Conservation (phyloP, 2,797 vertebrate species). For the Bucorvus abyssinicus region DNA sequence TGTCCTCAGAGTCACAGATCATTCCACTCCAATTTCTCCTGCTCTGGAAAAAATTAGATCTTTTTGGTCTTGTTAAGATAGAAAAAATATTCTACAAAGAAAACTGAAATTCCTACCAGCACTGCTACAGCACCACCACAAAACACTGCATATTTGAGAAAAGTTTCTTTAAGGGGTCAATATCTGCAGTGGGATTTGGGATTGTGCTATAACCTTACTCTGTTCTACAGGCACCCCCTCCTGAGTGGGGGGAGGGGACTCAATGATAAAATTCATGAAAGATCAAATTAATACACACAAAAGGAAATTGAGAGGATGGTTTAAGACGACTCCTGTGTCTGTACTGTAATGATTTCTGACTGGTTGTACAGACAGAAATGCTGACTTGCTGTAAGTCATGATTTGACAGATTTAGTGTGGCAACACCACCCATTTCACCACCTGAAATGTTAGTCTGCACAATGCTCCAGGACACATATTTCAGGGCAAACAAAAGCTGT, state of each 20-base stretch:
- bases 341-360: too few species aligned
- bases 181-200: neutral
- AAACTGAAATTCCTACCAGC: neutral
- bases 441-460: conserved; percentile 19
- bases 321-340: neutral
- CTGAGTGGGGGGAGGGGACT: neutral
- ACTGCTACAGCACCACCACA: neutral
- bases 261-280: neutral
- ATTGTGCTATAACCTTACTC: neutral
- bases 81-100: neutral
- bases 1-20: neutral
- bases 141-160: neutral
- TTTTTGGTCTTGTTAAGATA: neutral
- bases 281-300: neutral
- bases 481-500: conserved; percentile 50
- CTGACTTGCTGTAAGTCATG: conserved; percentile 33
- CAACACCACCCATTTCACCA: conserved; percentile 23
- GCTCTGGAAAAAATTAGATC: neutral
- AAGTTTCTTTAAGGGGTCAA: neutral
- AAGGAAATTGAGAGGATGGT: neutral
- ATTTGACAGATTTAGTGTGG: conserved; percentile 9
- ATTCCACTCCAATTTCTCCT: neutral
- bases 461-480: conserved; percentile 27
- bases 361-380: conserved; percentile 1
- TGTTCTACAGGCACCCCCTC: neutral